Base-by-base conservation (phyloP, 2,113 vertebrate species). In the Gavialis gangeticus region DNA sequence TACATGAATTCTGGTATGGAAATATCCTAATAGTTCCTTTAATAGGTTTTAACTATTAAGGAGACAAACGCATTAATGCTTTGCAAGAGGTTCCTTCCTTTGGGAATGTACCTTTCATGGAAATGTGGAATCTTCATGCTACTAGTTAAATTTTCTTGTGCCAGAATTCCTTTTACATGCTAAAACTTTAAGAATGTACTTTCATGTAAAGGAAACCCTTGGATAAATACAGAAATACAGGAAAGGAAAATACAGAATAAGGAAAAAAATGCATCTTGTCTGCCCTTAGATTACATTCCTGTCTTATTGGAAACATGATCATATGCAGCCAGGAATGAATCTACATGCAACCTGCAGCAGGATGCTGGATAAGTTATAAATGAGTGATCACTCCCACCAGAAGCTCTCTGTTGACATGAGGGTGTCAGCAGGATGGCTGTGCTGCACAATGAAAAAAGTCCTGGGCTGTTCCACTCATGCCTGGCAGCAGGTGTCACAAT, bases 401-500 rank as follows among this genome's bases (percentile, higher is more conserved):
- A 76, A 18, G 71, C 82, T 77, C 60, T 37, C 46, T 69, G 46
- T 89, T 85, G 79, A 85, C 88, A 90, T n/a, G 28, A 79, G 64
- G 77, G 60, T 67, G 63, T 75, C 66, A 75, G 79, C 73, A 71
- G n/a, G 54, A 56, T 57, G 75, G 21, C 79, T 63, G 24, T 30
- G 79, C 75, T 10, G 37, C 80, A 88, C 84, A 79, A 75, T 30
- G 73, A 75, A 46, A 12, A 91, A 57, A 24, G 62, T 91, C 80
- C 85, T 57, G 54, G 76, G 16, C 76, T 90, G 92, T 77, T 84
- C 84, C 84, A 54, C 84, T 82, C 89, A 79, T 79, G 75, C 71
- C 46, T 84, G 94, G 81, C 87, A 84, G 88, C 88, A 92, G 91
- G 91, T 82, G 88, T 95, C 84, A 90, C 84, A 92, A 84, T 87